phyloP scores from a whole-genome alignment of 2,888 invertebrate genomes.

The Aporophyla lueneburgensis region DNA sequence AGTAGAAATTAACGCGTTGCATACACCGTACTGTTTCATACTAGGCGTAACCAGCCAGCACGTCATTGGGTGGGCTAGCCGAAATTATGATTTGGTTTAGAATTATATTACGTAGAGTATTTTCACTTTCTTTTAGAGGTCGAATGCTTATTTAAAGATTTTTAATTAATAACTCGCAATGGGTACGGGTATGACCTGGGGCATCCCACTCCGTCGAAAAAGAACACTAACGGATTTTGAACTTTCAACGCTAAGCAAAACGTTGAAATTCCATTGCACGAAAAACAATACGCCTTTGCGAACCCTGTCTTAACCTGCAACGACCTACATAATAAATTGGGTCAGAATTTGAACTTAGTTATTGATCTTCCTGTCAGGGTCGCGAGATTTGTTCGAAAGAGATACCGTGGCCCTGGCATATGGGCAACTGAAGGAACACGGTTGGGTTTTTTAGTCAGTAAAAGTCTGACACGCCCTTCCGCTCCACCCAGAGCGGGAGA shows the following conservation, averaged over 20 bases:
- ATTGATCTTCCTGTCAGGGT: not conserved
- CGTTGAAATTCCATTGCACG: too few species aligned
- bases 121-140: conserved; percentile 40
- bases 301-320: not conserved
- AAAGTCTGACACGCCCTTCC: too few species aligned
- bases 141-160: not conserved
- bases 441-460: too few species aligned
- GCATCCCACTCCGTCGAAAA: too few species aligned
- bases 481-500: too few species aligned
- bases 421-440: too few species aligned
- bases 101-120: not conserved
- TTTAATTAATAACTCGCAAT: not conserved
- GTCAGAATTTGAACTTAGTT: conserved; percentile 2
- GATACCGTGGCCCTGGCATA: too few species aligned
- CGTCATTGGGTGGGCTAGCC: not conserved
- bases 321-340: conserved; percentile 10
- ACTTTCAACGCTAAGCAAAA: too few species aligned
- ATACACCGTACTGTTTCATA: conserved; percentile 13
- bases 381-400: too few species aligned
- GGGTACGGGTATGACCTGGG: not conserved
- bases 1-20: conserved; percentile 35
- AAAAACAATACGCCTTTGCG: too few species aligned
- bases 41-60: not conserved
- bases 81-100: not conserved
- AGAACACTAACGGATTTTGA: too few species aligned